A percentile compares a stretch with the other conserved stretches of the same genome.
Conservation (phyloP, 2,888 invertebrate genomes). For the Cordilura impudica region DNA sequence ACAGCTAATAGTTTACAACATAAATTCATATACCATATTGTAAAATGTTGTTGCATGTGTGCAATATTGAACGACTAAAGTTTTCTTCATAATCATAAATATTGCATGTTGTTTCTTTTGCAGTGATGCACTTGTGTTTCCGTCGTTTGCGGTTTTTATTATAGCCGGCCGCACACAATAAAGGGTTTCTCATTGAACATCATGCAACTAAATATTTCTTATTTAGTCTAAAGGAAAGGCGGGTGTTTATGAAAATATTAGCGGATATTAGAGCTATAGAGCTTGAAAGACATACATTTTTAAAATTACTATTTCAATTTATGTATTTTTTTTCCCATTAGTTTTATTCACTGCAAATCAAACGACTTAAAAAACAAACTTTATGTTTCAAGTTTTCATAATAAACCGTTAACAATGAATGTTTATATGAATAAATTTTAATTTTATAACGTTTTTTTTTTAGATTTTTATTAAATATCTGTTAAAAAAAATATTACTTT, state of each 20-base stretch:
- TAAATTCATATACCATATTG: slow-evolving; percentile 20
- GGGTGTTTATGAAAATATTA: neutral
- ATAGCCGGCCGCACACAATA: slow-evolving; percentile 35
- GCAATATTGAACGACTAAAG: slow-evolving; percentile 28
- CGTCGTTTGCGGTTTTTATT: slow-evolving; percentile 50
- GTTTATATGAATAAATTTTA: neutral
- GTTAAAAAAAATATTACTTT: too few relatives aligned
- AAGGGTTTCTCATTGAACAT: slow-evolving; percentile 43
- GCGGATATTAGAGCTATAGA: neutral
- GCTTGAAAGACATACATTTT: too few relatives aligned
- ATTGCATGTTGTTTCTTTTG: slow-evolving; percentile 45
- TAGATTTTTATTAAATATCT: too few relatives aligned
- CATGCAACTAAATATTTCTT: slow-evolving; percentile 31
- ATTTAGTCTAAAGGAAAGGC: neutral
- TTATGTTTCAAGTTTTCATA: neutral
- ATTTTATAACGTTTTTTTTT: neutral
- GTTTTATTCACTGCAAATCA: too few relatives aligned
- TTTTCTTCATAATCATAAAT: slow-evolving; percentile 42
- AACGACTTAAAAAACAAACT: neutral
- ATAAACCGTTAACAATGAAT: neutral
- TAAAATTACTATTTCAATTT: too few relatives aligned
- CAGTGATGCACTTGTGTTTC: slow-evolving; percentile 57
- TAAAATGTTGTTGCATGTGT: slow-evolving; percentile 38
- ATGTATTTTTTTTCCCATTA: too few relatives aligned
- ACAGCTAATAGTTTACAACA: slow-evolving; percentile 47